A percentile compares a stretch with the other conserved stretches of the same genome.
Evolutionary conservation across 2,888 invertebrate species (phyloP).

Genomic region (Anoplius nigerrimus): DNA sequence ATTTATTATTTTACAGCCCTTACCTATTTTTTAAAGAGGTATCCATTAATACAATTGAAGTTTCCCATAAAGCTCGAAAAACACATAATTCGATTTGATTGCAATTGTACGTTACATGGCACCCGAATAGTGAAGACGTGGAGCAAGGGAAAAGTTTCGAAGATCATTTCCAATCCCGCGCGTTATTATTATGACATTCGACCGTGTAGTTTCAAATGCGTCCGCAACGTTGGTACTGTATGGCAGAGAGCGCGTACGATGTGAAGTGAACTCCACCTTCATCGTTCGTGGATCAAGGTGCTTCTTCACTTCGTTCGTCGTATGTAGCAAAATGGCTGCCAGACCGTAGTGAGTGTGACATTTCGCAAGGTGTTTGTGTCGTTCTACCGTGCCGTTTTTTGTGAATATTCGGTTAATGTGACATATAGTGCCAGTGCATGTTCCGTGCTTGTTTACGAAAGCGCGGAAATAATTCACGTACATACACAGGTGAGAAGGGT

Average conservation of each 20-base stretch:
- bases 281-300: slow-evolving; percentile 40
- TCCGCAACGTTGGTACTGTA: too few relatives aligned
- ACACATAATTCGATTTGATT: too few relatives aligned
- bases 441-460: slow-evolving; percentile 32
- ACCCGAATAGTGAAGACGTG: too few relatives aligned
- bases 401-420: slow-evolving; percentile 47
- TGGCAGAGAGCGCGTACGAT: neutral
- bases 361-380: slow-evolving; percentile 65
- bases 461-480: slow-evolving; percentile 26
- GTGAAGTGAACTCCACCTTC: slow-evolving; percentile 33
- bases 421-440: slow-evolving; percentile 40
- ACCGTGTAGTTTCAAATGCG: too few relatives aligned
- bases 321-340: slow-evolving; percentile 70
- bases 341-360: slow-evolving; percentile 65
- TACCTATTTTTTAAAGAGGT: too few relatives aligned
- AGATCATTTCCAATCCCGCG: too few relatives aligned
- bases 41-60: too few relatives aligned
- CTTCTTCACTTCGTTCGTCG: slow-evolving; percentile 37
- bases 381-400: slow-evolving; percentile 50
- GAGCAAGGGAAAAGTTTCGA: too few relatives aligned
- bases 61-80: too few relatives aligned
- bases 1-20: too few relatives aligned
- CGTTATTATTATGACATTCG: too few relatives aligned
- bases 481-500: slow-evolving; percentile 13
- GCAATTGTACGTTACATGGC: too few relatives aligned